These are phyloP conservation scores for Ips typographus DNA, from an alignment of 1,140 invertebrate species.

Conservation along the genomic window DNA sequence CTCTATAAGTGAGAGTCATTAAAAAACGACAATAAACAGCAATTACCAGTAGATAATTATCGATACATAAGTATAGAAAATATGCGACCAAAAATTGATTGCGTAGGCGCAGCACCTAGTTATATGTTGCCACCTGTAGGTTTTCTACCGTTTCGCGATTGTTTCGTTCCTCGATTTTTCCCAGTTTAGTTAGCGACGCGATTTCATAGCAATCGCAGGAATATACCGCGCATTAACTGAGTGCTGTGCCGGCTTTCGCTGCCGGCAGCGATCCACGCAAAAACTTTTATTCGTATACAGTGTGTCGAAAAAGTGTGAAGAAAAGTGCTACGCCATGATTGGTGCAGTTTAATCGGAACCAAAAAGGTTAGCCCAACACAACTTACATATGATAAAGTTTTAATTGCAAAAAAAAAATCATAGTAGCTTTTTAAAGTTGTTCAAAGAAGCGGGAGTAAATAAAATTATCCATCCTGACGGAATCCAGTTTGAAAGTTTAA, in stretches of 20 bases:
- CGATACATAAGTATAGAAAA: too few relatives aligned
- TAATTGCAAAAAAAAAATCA: background rate
- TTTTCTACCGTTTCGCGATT: conserved; percentile 19
- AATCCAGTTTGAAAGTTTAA: conserved; percentile 3
- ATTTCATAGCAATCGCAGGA: conserved; percentile 28
- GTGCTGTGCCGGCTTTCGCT: conserved; percentile 25
- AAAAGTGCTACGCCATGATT: conserved; percentile 7
- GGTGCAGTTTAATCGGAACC: conserved; percentile 12
- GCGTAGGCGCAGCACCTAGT: conserved; percentile 15
- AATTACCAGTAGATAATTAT: too few relatives aligned
- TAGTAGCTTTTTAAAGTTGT: background rate
- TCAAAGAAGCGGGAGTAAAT: background rate
- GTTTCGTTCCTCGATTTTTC: conserved; percentile 23
- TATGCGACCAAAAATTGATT: background rate
- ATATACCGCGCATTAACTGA: conserved; percentile 12
- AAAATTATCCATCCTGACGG: background rate
- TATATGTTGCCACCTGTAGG: conserved; percentile 28
- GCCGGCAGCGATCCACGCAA: conserved; percentile 21
- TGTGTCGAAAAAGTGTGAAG: conserved; percentile 4
- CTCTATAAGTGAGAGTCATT: too few relatives aligned
- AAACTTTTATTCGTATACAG: background rate
- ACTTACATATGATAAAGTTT: conserved; percentile 14
- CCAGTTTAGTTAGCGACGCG: conserved; percentile 23
- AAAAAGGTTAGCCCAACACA: conserved; percentile 1
- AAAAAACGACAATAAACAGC: too few relatives aligned